phyloP scores from a whole-genome alignment of 2,113 vertebrate genomes.

The Ctenodactylus gundi region DNA sequence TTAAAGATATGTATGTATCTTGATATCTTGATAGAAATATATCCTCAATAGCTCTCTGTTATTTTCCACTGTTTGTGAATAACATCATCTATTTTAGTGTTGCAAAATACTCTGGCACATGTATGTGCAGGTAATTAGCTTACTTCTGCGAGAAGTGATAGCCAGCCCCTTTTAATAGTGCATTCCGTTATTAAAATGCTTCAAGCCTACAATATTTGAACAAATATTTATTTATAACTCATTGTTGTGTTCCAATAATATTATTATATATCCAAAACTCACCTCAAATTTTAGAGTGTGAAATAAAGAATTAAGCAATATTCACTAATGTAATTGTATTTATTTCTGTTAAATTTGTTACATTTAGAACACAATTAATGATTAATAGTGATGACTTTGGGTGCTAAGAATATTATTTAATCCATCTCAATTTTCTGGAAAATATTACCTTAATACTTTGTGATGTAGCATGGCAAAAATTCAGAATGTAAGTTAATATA shows the following conservation, averaged over 20 bases:
- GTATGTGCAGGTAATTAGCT: not conserved
- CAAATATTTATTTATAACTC: not conserved
- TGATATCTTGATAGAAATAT: not conserved
- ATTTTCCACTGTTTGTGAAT: not conserved
- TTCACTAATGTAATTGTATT: not conserved
- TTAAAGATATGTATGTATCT: not conserved
- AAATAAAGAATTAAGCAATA: not conserved
- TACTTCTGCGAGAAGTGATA: not conserved
- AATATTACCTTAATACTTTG: not conserved
- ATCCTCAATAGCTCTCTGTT: not conserved
- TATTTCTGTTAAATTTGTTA: not conserved
- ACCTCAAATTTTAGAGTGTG: not conserved
- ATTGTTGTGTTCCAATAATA: not conserved
- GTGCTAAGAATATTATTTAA: not conserved
- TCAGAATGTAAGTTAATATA: not conserved
- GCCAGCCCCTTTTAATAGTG: not conserved
- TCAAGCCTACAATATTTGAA: not conserved
- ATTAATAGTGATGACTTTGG: not conserved
- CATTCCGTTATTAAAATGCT: not conserved
- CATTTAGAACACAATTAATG: not conserved
- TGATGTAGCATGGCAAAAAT: not conserved
- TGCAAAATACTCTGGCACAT: not conserved
- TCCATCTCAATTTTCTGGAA: not conserved
- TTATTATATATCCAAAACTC: not conserved
- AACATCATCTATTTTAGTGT: not conserved